Evolutionary conservation across 1,140 invertebrate species (phyloP), one percentile per base, ranked within the genome.

Genomic region (Brachionus calyciflorus): DNA sequence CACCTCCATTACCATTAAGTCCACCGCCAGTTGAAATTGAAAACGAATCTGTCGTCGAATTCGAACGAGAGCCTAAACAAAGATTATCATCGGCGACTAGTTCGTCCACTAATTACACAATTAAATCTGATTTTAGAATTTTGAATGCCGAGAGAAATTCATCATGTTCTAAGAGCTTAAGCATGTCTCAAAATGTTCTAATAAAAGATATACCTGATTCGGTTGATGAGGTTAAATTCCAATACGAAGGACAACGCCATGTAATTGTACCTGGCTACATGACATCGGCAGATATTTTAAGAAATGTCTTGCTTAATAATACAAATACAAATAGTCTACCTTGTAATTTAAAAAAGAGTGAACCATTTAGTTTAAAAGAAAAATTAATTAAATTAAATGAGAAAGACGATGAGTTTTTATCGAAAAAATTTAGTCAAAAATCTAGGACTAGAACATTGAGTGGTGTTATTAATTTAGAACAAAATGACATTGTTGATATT

Each of bases 131-230:
- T 33, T 60, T 60, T 17, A 40, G 17, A 17, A 60, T 60, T n/a
- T n/a, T 60, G 30, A 7, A 10, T 33, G 37, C 26, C 14, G 55
- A 60, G 30, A 26, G 55, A 5, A 60, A 30, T 33, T 33, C 55
- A 17, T 30, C 55, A 0, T 17, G 55, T n/a, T 60, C 33, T 2
- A 60, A 21, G 37, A 60, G 55, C 30, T 14, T 65, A 9, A 12
- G 3, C 37, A 5, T 12, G 1, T 24, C 19, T 28, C 44, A 73
- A 4, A 24, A 73, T 12, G 17, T 55, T 1, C 30, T 73, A 1
- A 73, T 73, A n/a, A 49, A 73, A n/a, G 17, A 73, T 10, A 33
- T 73, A 41, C 69, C 69, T 7, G 69, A 73, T 28, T 40, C 46
- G 10, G 69, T 73, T 6, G 69, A 73, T 33, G 69, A 73, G 17